These are phyloP conservation scores for Furcula furcula DNA, from an alignment of 2,888 invertebrate genomes.

Conservation along the genomic window DNA sequence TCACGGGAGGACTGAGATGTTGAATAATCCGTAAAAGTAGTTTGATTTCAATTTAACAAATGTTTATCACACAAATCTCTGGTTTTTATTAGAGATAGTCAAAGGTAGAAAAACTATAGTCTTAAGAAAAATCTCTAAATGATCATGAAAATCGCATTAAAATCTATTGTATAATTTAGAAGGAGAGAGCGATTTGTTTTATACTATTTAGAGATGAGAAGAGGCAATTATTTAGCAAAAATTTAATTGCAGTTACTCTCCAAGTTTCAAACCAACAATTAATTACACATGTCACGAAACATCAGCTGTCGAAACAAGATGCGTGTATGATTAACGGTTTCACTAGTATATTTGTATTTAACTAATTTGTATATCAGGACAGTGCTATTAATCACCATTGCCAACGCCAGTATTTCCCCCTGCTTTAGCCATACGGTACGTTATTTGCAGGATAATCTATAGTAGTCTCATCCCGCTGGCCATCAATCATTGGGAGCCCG, in stretches of 20 bases:
- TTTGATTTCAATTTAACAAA: too few relatives aligned
- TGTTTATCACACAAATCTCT: too few relatives aligned
- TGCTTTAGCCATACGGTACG: slow-evolving; percentile 7
- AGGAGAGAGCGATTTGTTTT: too few relatives aligned
- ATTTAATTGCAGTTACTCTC: not conserved
- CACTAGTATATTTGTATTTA: not conserved
- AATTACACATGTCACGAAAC: slow-evolving; percentile 1
- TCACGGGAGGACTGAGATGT: too few relatives aligned
- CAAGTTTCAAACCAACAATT: not conserved
- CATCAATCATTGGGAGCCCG: slow-evolving; percentile 43
- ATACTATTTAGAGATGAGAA: too few relatives aligned
- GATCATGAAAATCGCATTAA: too few relatives aligned
- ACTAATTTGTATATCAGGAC: slow-evolving; percentile 2
- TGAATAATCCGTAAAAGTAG: too few relatives aligned
- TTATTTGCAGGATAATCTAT: slow-evolving; percentile 26
- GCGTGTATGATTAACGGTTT: slow-evolving; percentile 2
- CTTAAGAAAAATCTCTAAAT: too few relatives aligned
- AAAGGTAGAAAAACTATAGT: too few relatives aligned
- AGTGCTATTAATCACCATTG: slow-evolving; percentile 18
- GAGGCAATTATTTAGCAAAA: too few relatives aligned
- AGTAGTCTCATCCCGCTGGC: slow-evolving; percentile 14
- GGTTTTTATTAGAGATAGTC: too few relatives aligned
- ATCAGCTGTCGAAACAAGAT: slow-evolving; percentile 1
- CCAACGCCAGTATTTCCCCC: slow-evolving; percentile 12
- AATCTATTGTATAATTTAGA: too few relatives aligned